These are phyloP conservation scores for Macrobrachium nipponense DNA, from an alignment of 1,140 invertebrate species.

Conservation along the genomic window DNA sequence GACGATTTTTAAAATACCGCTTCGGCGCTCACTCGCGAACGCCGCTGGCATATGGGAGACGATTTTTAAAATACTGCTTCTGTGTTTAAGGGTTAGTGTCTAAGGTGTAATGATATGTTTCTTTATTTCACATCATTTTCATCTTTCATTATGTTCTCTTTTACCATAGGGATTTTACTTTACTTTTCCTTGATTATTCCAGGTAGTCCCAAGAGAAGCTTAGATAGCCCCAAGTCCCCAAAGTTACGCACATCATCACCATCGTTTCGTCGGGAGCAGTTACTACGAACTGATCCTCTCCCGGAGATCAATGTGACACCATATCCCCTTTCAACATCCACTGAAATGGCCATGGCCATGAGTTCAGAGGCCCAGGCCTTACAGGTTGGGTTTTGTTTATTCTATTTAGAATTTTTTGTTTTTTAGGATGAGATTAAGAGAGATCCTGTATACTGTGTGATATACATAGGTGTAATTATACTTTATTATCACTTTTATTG, in stretches of 20 bases:
- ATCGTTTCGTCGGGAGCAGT: slow-evolving; percentile 49
- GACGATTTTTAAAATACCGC: too few species aligned
- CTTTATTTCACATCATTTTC: background rate
- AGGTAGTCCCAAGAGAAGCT: slow-evolving; percentile 62
- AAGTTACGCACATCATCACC: slow-evolving; percentile 56
- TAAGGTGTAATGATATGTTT: too few species aligned
- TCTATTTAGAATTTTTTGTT: background rate
- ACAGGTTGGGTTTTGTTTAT: slow-evolving; percentile 71
- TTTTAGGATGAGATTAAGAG: background rate
- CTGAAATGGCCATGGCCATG: slow-evolving; percentile 65
- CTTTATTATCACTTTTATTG: background rate
- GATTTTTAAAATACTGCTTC: too few species aligned
- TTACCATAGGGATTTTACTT: background rate
- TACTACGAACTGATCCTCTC: slow-evolving; percentile 46
- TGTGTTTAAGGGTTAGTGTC: too few species aligned
- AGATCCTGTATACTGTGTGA: background rate
- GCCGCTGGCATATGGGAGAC: too few species aligned
- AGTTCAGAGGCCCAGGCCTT: slow-evolving; percentile 79
- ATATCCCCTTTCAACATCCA: slow-evolving; percentile 64
- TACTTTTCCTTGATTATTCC: slow-evolving; percentile 3
- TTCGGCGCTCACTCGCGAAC: too few species aligned
- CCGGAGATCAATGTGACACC: slow-evolving; percentile 63
- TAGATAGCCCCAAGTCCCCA: slow-evolving; percentile 60
- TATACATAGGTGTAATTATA: background rate
- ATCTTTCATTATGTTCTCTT: background rate